A percentile compares a stretch with the other conserved stretches of the same genome.
phyloP scores from a whole-genome alignment of 2,113 vertebrate species.

The Pantherophis guttatus region DNA sequence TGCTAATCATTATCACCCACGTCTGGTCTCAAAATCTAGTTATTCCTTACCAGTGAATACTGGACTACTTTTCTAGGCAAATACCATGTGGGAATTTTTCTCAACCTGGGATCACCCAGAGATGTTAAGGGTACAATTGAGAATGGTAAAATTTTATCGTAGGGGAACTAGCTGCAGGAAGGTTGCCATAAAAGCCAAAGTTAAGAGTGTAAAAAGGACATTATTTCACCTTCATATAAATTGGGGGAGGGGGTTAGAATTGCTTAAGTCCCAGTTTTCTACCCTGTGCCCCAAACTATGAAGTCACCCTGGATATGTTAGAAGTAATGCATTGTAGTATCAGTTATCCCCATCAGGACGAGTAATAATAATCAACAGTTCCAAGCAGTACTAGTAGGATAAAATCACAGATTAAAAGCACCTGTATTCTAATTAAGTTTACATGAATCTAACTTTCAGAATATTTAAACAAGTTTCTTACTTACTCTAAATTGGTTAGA shows the following conservation, averaged over 20 bases:
- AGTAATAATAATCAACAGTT: background rate
- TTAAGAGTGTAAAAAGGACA: background rate
- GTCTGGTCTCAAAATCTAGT: background rate
- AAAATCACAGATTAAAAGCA: background rate
- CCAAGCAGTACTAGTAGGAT: background rate
- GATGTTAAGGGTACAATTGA: background rate
- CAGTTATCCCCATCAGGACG: background rate
- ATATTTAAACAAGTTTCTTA: background rate
- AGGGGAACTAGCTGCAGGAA: background rate
- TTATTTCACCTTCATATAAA: background rate
- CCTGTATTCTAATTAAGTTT: background rate
- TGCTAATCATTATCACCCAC: background rate
- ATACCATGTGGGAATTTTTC: background rate
- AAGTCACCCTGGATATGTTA: background rate
- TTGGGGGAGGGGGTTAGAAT: background rate
- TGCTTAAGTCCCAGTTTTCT: background rate
- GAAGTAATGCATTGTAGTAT: background rate
- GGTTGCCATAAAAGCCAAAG: background rate
- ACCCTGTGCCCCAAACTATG: background rate
- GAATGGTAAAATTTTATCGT: background rate
- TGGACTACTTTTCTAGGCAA: background rate
- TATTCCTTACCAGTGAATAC: background rate
- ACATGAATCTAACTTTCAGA: background rate
- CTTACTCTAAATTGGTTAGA: background rate
- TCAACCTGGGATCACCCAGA: background rate